Percentiles rank a stretch among this genome's conserved stretches.
Conservation (phyloP, 2,113 vertebrate species). For the Sphaerodactylus townsendi region DNA sequence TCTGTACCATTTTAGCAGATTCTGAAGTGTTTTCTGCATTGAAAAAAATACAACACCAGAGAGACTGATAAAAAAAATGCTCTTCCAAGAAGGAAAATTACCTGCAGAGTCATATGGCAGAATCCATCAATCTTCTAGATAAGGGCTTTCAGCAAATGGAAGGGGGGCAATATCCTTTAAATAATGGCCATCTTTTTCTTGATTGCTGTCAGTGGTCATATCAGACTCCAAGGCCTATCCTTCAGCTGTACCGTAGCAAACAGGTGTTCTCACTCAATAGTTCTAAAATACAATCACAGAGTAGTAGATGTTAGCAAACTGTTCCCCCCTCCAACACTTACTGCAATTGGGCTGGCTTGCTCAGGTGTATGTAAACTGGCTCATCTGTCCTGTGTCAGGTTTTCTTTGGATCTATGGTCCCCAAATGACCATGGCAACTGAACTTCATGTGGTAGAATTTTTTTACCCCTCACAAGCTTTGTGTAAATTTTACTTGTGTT, state of each 20-base stretch:
- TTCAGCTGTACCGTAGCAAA: neutral
- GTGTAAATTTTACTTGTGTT: neutral
- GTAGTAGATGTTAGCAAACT: too few species aligned
- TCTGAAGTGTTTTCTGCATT: slow-evolving; percentile 17
- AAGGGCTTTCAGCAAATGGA: neutral
- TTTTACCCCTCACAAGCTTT: neutral
- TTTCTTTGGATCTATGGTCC: neutral
- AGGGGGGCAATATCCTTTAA: neutral
- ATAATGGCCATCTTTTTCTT: neutral
- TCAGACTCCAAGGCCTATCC: neutral
- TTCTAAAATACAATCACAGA: neutral
- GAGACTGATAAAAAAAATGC: slow-evolving; percentile 16
- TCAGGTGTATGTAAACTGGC: too few species aligned
- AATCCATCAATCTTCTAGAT: neutral
- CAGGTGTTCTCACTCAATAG: too few species aligned
- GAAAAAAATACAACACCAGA: neutral
- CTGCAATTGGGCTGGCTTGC: neutral
- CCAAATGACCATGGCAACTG: neutral
- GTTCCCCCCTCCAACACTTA: neutral
- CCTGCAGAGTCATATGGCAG: neutral
- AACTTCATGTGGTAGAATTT: neutral
- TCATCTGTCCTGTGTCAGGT: neutral
- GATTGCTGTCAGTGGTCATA: neutral
- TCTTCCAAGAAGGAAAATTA: slow-evolving; percentile 15
- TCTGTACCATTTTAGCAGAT: slow-evolving; percentile 19